Base-by-base conservation (phyloP, 2,888 invertebrate genomes). In the Euzetes globulus region DNA sequence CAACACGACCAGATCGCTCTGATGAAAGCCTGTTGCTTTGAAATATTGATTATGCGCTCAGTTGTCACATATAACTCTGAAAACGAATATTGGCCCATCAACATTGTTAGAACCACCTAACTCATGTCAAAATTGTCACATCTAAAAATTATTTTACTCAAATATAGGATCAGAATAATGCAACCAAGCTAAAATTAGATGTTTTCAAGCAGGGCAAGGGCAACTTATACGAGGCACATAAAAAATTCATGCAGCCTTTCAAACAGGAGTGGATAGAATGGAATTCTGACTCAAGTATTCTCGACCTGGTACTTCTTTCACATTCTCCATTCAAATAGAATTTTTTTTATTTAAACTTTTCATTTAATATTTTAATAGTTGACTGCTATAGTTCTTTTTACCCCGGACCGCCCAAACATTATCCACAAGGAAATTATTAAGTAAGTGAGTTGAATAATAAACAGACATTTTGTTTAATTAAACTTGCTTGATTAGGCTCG, bases 41-140 rank as follows among this genome's bases (percentile, higher is more conserved):
- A 98, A 84, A 91, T 98, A 89, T 90, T 98, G 89, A 90, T 98
- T 75, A 86, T 98, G 72, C 86, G 95, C 17, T 94, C 96, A 78
- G 92, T 92, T 0, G 90, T 92, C 86, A 91, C 91, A 68, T 98
- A 94, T 81, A 94, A 96, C 81, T 88, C 89, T 0, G 91, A 91
- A 79, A 88, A 90, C 79, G 90, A 93, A 80, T 90, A 90, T 71
- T 98, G 97, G 97, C 90, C 90, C 3, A 37, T 74, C n/a, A n/a
- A n/a, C n/a, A n/a, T n/a, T n/a, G n/a, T n/a, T n/a, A n/a, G n/a
- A n/a, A n/a, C n/a, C n/a, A n/a, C n/a, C n/a, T n/a, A n/a, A n/a
- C n/a, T n/a, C n/a, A n/a, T n/a, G n/a, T n/a, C n/a, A n/a, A n/a
- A n/a, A n/a, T n/a, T n/a, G 13, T 6, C 22, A 52, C 6, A 9